Conservation (phyloP, 2,113 vertebrate species). For the Pampusana beccarii region DNA sequence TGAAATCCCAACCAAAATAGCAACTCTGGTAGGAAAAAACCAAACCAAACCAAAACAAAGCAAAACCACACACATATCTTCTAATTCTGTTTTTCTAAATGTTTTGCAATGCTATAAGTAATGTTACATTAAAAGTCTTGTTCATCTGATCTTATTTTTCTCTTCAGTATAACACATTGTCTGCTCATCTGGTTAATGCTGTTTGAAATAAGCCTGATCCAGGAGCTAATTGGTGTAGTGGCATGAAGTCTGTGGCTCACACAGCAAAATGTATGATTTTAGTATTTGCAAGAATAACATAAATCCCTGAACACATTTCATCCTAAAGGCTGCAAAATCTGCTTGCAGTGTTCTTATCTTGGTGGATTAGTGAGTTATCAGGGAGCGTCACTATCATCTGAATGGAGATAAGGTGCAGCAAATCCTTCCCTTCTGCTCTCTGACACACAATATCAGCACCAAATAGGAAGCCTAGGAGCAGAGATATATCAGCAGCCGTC, state of each 20-base stretch:
- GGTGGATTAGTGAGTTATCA: slow-evolving; percentile 42
- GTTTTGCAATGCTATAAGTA: not conserved
- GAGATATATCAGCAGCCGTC: not conserved
- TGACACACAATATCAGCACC: not conserved
- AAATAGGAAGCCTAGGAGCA: not conserved
- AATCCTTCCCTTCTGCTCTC: slow-evolving; percentile 51
- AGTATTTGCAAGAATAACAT: not conserved
- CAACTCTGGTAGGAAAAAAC: not conserved
- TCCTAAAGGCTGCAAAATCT: slow-evolving; percentile 37
- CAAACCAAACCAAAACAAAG: not conserved
- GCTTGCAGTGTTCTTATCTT: slow-evolving; percentile 10
- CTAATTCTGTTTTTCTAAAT: not conserved
- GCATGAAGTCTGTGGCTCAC: not conserved
- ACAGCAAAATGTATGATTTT: not conserved
- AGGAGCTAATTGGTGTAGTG: not conserved
- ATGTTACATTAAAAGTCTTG: not conserved
- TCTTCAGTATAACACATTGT: not conserved
- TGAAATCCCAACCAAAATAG: not conserved
- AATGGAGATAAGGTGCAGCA: slow-evolving; percentile 47
- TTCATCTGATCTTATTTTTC: not conserved
- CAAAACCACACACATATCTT: not conserved
- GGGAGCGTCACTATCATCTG: not conserved
- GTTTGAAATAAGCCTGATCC: not conserved
- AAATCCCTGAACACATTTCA: slow-evolving; percentile 13
- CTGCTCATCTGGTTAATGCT: not conserved